Base-by-base conservation (phyloP, 2,113 vertebrate species). In the Rhynchomys soricoides region DNA sequence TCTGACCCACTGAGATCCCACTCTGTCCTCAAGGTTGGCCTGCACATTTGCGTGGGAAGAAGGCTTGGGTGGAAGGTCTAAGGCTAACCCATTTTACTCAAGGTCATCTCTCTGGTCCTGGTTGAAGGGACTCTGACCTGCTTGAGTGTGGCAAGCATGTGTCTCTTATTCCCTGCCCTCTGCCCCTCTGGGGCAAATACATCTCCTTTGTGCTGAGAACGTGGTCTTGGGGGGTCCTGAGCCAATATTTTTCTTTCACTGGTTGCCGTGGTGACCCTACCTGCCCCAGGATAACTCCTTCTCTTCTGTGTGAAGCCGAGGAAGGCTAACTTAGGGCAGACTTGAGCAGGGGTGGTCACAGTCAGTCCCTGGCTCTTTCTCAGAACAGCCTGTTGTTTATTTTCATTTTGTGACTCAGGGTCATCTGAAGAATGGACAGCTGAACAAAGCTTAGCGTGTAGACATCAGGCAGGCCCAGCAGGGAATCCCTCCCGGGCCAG, bases 361-460 rank as follows among this genome's bases (percentile, higher is more conserved):
- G 55, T 1, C 12, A 96, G 73, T 92, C 95, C 86, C 16, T 79
- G 40, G 90, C 93, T 70, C 87, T 59, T 85, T 95, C 94, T 82
- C 81, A 11, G 94, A 90, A 96, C 50, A 89, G 86, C 92, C 45
- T 93, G 86, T 94, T 97, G 95, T 98, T 98, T 98, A 97, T 97
- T 98, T 98, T 98, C 90, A 97, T 97, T 98, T 98, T 97, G 97
- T 97, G 98, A 97, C 52, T 11, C 73, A 62, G 97, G 98, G 98
- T 97, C 96, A 98, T 74, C 79, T 91, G 93, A 94, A 93, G 98
- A 97, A 97, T 19, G 96, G 98, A 98, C 98, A 98, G 98, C 98
- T 98, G 98, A 98, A 98, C 97, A 98, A 98, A 98, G 95, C 92
- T 90, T 43, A 29, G 77, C 62, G 71, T 93, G 96, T 97, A 97